Conservation (phyloP, 1,140 invertebrate species). For the Drosophila sucinea region DNA sequence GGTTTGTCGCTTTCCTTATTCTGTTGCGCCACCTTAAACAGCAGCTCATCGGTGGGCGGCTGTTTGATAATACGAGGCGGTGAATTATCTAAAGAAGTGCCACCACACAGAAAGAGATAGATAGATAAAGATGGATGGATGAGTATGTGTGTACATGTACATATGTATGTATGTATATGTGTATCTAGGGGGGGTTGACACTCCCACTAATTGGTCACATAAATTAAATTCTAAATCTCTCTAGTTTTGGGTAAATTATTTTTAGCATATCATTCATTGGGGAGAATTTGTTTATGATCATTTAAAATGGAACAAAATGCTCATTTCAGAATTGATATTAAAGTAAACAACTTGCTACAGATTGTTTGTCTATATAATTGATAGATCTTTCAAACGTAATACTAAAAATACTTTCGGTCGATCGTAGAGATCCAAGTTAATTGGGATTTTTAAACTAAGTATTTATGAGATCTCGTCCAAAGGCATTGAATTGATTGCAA, state of each 20-base stretch:
- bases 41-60: constrained; percentile 93
- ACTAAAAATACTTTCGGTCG: too few species aligned
- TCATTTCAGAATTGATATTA: neutral
- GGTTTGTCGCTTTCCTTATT: constrained; percentile 95
- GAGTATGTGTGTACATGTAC: neutral
- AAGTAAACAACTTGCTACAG: too few species aligned
- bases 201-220: constrained; percentile 66
- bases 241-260: constrained; percentile 22
- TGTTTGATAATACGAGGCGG: constrained; percentile 95
- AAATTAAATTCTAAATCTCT: constrained; percentile 48
- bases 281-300: neutral
- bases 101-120: neutral
- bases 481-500: too few species aligned
- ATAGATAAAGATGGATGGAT: neutral
- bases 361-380: too few species aligned
- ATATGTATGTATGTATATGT: neutral
- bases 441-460: too few species aligned
- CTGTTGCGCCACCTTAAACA: constrained; percentile 94
- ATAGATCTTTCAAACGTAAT: too few species aligned
- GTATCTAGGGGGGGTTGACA: constrained; percentile 21
- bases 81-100: constrained; percentile 87
- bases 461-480: too few species aligned
- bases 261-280: constrained; percentile 31
- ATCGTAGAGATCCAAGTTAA: too few species aligned
- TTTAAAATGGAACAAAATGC: neutral